phyloP scores from a whole-genome alignment of 2,888 invertebrate genomes.

The Scaptomyza cyrtandrae region DNA sequence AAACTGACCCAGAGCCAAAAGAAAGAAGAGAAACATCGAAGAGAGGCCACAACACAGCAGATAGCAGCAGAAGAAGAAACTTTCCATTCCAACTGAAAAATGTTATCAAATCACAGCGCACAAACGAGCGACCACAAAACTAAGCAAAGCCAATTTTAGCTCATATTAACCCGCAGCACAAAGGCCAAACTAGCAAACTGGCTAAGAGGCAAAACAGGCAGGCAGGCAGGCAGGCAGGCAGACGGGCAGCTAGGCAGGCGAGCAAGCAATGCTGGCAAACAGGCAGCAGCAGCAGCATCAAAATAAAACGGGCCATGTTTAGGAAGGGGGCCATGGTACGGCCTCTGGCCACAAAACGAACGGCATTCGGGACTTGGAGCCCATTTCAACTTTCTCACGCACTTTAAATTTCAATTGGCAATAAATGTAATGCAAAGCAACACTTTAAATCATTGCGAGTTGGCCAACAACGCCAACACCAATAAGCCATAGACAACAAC shows the following conservation, averaged over 20 bases:
- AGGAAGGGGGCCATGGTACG: slow-evolving; percentile 49
- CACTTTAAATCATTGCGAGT: slow-evolving; percentile 83
- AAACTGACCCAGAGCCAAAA: slow-evolving; percentile 47
- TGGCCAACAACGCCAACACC: slow-evolving; percentile 72
- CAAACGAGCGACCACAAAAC: slow-evolving; percentile 79
- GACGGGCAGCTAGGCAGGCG: not conserved
- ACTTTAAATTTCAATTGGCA: slow-evolving; percentile 84
- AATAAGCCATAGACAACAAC: slow-evolving; percentile 58
- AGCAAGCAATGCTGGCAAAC: slow-evolving; percentile 15
- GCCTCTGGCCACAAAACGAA: slow-evolving; percentile 60
- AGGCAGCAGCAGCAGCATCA: slow-evolving; percentile 10
- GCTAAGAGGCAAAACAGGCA: slow-evolving; percentile 41
- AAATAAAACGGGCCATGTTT: slow-evolving; percentile 35
- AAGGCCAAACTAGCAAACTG: slow-evolving; percentile 68
- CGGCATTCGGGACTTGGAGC: slow-evolving; percentile 47
- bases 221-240: slow-evolving; percentile 26
- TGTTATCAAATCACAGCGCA: slow-evolving; percentile 78
- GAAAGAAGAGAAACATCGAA: slow-evolving; percentile 20
- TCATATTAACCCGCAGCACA: slow-evolving; percentile 80
- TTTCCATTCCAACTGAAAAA: slow-evolving; percentile 76
- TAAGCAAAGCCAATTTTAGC: slow-evolving; percentile 80
- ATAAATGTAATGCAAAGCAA: slow-evolving; percentile 84
- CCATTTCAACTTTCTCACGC: slow-evolving; percentile 83
- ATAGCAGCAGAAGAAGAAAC: slow-evolving; percentile 54
- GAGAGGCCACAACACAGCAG: slow-evolving; percentile 39